Percentiles rank a stretch among this genome's conserved stretches.
Conservation (phyloP, 2,113 vertebrate genomes). For the Amia ocellicauda region DNA sequence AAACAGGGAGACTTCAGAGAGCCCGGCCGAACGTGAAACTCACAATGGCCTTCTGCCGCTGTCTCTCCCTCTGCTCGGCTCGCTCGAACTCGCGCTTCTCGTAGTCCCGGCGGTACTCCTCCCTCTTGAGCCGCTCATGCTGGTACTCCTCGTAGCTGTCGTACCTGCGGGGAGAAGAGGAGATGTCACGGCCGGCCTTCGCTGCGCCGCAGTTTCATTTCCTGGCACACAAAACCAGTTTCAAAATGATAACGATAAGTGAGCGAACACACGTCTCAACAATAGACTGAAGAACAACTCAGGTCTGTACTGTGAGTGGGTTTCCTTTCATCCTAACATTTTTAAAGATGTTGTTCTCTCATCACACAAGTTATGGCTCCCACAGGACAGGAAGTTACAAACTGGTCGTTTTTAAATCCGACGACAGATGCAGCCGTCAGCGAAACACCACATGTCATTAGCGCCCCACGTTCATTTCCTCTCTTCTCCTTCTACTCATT, state of each 20-base stretch:
- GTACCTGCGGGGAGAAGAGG: constrained; percentile 62
- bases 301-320: too few species aligned
- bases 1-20: constrained; percentile 24
- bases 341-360: neutral
- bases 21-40: constrained; percentile 49
- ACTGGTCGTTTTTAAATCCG: constrained; percentile 46
- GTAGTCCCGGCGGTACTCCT: constrained; percentile 85
- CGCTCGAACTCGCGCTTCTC: constrained; percentile 91
- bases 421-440: constrained; percentile 71
- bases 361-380: constrained; percentile 47
- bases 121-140: constrained; percentile 89
- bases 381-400: constrained; percentile 45
- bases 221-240: too few species aligned
- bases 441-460: constrained; percentile 74
- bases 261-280: too few species aligned
- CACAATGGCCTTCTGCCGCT: constrained; percentile 93
- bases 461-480: constrained; percentile 70
- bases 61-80: constrained; percentile 88
- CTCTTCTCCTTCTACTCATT: constrained; percentile 48
- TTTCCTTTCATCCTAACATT: too few species aligned
- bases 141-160: constrained; percentile 97
- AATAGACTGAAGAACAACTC: too few species aligned
- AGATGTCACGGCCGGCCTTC: neutral
- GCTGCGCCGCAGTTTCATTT: neutral
- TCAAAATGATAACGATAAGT: too few species aligned